Conservation (phyloP, 2,797 vertebrate species). For the Apogon hyalosoma region DNA sequence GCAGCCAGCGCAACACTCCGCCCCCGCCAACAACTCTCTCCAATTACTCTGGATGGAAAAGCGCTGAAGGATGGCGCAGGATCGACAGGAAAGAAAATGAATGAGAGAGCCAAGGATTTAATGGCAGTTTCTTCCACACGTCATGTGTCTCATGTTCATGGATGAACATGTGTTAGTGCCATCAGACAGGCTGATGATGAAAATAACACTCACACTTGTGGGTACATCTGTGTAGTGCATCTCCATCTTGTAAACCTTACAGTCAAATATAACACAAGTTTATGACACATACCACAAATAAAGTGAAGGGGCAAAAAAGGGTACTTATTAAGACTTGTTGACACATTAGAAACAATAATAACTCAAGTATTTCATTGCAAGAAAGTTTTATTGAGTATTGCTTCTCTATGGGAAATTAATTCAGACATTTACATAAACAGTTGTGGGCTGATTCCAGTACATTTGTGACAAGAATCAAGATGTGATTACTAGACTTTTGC, state of each 20-base stretch:
- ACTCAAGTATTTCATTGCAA: too few relatives aligned
- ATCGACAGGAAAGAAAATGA: conserved; percentile 34
- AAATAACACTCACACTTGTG: conserved; percentile 2
- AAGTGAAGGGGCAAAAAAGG: not conserved
- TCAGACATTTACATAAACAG: not conserved
- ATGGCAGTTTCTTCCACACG: conserved; percentile 17
- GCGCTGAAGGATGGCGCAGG: conserved; percentile 37
- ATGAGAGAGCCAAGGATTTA: conserved; percentile 41
- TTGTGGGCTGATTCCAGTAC: too few relatives aligned
- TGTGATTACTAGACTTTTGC: too few relatives aligned
- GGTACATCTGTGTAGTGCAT: not conserved
- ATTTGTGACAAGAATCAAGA: too few relatives aligned
- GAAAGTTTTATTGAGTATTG: not conserved
- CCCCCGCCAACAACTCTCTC: conserved; percentile 45
- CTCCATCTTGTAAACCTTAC: not conserved
- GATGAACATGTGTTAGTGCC: conserved; percentile 32
- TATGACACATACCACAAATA: not conserved
- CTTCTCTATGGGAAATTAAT: not conserved
- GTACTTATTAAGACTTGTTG: not conserved
- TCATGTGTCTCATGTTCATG: conserved; percentile 36
- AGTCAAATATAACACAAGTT: not conserved
- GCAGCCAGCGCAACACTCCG: conserved; percentile 31
- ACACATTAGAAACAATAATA: too few relatives aligned
- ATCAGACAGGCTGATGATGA: conserved; percentile 15
- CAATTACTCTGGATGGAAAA: conserved; percentile 57